Conservation (phyloP, 2,113 vertebrate species). For the Vulpes ferrilata region DNA sequence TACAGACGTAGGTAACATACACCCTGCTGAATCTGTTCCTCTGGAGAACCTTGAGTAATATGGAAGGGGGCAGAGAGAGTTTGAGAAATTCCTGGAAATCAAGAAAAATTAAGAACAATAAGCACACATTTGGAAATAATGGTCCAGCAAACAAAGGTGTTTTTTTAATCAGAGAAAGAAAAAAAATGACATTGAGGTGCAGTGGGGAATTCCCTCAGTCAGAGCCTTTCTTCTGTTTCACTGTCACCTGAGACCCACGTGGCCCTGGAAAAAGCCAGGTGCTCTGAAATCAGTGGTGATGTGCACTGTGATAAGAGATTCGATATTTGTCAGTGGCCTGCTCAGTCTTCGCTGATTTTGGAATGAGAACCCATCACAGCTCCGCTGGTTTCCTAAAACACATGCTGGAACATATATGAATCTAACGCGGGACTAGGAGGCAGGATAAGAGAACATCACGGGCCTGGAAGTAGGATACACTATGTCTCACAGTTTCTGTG, state of each 20-base stretch:
- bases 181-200: background rate
- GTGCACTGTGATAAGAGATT: background rate
- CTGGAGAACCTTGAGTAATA: background rate
- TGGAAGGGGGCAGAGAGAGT: background rate
- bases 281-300: background rate
- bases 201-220: background rate
- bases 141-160: background rate
- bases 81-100: background rate
- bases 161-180: background rate
- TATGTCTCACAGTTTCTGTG: background rate
- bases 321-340: too few relatives aligned
- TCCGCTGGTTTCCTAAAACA: background rate
- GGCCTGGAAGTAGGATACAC: background rate
- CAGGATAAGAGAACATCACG: fast-evolving
- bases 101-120: background rate
- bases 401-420: background rate
- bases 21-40: background rate
- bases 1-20: background rate
- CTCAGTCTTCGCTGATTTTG: background rate
- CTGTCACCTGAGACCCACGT: background rate
- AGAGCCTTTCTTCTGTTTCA: background rate
- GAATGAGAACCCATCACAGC: background rate
- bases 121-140: background rate
- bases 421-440: background rate
- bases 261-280: background rate